Evolutionary conservation across 1,140 invertebrate genomes (phyloP), one percentile per base, ranked within the genome.

Genomic region (Tribolium madens): DNA sequence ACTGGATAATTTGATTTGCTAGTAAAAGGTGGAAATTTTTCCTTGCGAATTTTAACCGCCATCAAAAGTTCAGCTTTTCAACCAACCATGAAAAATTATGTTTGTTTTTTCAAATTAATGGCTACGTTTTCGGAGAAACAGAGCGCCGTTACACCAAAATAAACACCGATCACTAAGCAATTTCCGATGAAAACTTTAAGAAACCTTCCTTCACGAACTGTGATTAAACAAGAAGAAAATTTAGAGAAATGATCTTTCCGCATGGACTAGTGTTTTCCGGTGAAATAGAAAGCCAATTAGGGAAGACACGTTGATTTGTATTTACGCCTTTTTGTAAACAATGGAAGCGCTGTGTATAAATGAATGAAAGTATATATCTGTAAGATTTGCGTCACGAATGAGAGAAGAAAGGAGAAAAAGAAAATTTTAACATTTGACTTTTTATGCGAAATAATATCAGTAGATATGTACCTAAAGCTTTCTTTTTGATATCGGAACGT

Each of bases 1-100:
- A 73, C 48, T 53, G 48, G 71, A 73, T 73, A 73, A 73, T 73
- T 73, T 53, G 71, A 73, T 73, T 73, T 73, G 46, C 17, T 73
- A 73, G 68, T 73, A 73, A 73, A 71, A 73, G 33, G 71, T 73
- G 71, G 71, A 73, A 57, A 73, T 73, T 73, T 73, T 73, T 73
- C 71, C 31, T 33, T 17, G 71, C 52, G 31, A 73, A 57, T 73
- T 73, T 73, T 36, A 73, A 57, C 47, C 47, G 26, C 71, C 18
- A 31, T 57, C 10, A 15, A 72, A 72, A 72, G 46, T 26, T 72
- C 70, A 72, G 50, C 13, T 26, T 14, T 71, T 71, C 36, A 71
- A 48, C 68, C 47, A 71, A 46, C 70, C 70, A 36, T 72, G 50
- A 72, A 52, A 33, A 72, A 52, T 72, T 50, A 72, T 72, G 70